Conservation (phyloP, 2,888 invertebrate species). For the Formica aserva region DNA sequence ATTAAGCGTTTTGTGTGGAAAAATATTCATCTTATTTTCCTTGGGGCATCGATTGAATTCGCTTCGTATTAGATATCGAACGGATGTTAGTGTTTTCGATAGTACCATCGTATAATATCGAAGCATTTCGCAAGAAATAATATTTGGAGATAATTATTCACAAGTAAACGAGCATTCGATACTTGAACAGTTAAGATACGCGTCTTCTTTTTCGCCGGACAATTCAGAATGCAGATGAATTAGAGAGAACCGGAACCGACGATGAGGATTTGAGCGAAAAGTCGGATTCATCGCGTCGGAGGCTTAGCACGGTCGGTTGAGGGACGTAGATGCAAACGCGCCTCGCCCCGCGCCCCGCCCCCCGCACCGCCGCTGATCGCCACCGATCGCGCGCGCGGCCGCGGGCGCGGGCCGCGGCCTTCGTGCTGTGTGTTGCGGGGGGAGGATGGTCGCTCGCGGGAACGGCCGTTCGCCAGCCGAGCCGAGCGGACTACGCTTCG, state of each 20-base stretch:
- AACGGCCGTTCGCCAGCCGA: conserved; percentile 81
- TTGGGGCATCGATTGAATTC: not conserved
- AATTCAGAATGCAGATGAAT: not conserved
- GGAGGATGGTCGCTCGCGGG: conserved; percentile 84
- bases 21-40: not conserved
- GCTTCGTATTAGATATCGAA: not conserved
- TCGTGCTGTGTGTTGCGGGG: conserved; percentile 62
- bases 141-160: too few species aligned
- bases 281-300: conserved; percentile 10
- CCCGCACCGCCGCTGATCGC: conserved; percentile 27
- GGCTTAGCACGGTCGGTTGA: not conserved
- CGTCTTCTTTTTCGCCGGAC: not conserved
- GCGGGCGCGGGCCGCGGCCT: conserved; percentile 27
- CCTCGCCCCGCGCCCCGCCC: conserved; percentile 2
- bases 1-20: too few species aligned
- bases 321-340: conserved; percentile 13
- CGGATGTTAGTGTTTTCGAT: not conserved
- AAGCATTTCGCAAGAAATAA: not conserved
- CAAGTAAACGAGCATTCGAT: too few species aligned
- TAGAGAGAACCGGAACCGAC: not conserved
- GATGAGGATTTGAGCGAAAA: conserved; percentile 23
- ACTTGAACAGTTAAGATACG: not conserved
- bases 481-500: conserved; percentile 80
- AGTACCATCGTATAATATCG: not conserved
- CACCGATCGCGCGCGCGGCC: conserved; percentile 42